Evolutionary conservation across 2,888 invertebrate species (phyloP).

Genomic region (Leptopilina drosophilae): DNA sequence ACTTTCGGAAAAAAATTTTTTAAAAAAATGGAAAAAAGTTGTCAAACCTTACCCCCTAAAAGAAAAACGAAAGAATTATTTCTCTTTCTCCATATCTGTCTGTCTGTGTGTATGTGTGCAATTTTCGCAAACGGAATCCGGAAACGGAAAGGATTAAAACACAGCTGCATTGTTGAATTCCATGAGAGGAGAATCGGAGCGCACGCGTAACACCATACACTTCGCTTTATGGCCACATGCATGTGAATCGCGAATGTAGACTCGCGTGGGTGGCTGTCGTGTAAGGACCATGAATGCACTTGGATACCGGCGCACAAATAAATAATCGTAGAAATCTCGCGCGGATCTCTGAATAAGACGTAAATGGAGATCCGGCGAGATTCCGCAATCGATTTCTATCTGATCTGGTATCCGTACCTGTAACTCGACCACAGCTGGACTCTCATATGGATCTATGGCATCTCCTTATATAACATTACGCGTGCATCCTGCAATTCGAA

Average conservation of each 20-base stretch:
- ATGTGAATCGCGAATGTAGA: slow-evolving; percentile 42
- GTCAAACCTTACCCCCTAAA: too few species aligned
- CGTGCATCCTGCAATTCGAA: slow-evolving; percentile 14
- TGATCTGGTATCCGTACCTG: slow-evolving; percentile 57
- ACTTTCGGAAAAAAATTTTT: too few species aligned
- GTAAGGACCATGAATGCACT: slow-evolving; percentile 45
- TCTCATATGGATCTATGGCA: slow-evolving; percentile 50
- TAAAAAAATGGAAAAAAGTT: too few species aligned
- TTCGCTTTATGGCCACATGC: slow-evolving; percentile 12
- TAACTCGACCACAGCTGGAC: slow-evolving; percentile 52
- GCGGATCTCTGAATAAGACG: slow-evolving; percentile 66
- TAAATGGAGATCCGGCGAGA: slow-evolving; percentile 66
- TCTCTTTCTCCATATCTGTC: too few species aligned
- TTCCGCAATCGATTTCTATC: slow-evolving; percentile 64
- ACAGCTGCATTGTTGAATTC: slow-evolving; percentile 20
- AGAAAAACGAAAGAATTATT: too few species aligned
- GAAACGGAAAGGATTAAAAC: slow-evolving; percentile 18
- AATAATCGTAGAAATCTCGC: slow-evolving; percentile 66
- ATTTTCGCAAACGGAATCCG: slow-evolving; percentile 30
- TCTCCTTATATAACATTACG: slow-evolving; percentile 43
- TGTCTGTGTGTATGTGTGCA: background rate
- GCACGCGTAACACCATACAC: slow-evolving; percentile 31
- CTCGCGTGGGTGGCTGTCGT: slow-evolving; percentile 54
- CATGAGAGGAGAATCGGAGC: background rate
- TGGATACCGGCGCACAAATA: slow-evolving; percentile 57